phyloP scores from a whole-genome alignment of 64 coral and sea anemone species.

The Acropora tenuis region DNA sequence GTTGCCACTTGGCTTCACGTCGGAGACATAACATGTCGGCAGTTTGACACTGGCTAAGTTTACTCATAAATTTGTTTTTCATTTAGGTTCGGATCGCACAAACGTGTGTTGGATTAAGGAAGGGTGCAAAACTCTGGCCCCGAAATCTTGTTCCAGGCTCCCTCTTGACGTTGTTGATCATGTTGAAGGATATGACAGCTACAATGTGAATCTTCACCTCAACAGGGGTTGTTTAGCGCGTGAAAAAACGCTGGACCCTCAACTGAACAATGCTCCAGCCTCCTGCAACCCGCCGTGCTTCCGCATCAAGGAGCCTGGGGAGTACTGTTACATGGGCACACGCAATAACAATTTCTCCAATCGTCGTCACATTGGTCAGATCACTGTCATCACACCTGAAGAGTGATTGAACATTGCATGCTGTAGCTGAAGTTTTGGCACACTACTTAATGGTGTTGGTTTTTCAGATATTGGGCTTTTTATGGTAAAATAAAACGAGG shows the following conservation, averaged over 20 bases:
- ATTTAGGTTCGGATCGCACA: constrained; percentile 50
- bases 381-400: background rate
- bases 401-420: constrained; percentile 7
- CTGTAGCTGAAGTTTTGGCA: background rate
- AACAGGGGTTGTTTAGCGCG: constrained; percentile 24
- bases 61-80: no score
- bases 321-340: background rate
- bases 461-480: background rate
- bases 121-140: constrained; percentile 16
- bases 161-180: constrained; percentile 53
- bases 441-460: background rate
- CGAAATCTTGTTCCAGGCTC: constrained; percentile 21
- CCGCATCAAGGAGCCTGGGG: constrained; percentile 34
- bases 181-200: constrained; percentile 24
- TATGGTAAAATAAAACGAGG: background rate
- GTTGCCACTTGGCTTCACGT: no score
- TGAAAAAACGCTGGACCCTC: background rate
- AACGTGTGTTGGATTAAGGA: constrained; percentile 62
- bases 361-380: no score
- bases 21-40: no score
- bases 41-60: no score
- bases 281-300: constrained; percentile 43
- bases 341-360: no score
- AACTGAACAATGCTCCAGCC: constrained; percentile 15
- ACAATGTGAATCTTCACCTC: constrained; percentile 50